Evolutionary conservation across 2,888 invertebrate genomes (phyloP).

Genomic region (Apodemia zela): DNA sequence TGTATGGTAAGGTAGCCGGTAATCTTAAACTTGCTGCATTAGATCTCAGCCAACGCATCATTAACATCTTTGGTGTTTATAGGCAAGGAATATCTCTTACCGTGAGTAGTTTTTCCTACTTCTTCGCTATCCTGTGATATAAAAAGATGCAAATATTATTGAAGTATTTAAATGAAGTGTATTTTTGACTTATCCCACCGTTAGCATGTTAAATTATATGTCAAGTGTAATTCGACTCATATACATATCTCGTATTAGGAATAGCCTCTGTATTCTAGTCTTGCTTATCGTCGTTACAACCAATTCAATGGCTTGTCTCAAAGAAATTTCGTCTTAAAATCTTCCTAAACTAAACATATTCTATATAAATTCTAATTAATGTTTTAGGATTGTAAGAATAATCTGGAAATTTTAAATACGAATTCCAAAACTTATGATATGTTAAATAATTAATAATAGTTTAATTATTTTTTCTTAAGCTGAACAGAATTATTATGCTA

Average conservation of each 20-base stretch:
- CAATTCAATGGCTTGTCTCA: slow-evolving; percentile 3
- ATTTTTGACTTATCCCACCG: not conserved
- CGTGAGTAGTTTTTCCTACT: no score
- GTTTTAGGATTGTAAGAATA: not conserved
- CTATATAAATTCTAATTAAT: slow-evolving; percentile 5
- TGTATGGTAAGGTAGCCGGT: no score
- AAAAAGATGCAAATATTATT: no score
- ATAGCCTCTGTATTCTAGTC: slow-evolving; percentile 9
- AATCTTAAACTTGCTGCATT: no score
- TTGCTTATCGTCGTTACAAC: slow-evolving; percentile 2
- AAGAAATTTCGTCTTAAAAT: slow-evolving; percentile 5
- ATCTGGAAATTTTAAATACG: not conserved
- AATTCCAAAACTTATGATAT: slow-evolving; percentile 4
- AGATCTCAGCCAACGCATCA: no score
- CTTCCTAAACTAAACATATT: slow-evolving; percentile 6
- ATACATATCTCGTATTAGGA: slow-evolving; percentile 12
- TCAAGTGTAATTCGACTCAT: slow-evolving; percentile 12
- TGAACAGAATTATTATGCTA: no score
- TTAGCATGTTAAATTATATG: not conserved
- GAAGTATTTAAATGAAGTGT: not conserved
- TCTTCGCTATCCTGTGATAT: no score
- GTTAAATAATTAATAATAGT: not conserved
- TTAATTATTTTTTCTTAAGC: no score
- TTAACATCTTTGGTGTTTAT: no score
- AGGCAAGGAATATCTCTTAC: no score